phyloP scores from a whole-genome alignment of 2,888 invertebrate species.

The Agonopterix heracliana region DNA sequence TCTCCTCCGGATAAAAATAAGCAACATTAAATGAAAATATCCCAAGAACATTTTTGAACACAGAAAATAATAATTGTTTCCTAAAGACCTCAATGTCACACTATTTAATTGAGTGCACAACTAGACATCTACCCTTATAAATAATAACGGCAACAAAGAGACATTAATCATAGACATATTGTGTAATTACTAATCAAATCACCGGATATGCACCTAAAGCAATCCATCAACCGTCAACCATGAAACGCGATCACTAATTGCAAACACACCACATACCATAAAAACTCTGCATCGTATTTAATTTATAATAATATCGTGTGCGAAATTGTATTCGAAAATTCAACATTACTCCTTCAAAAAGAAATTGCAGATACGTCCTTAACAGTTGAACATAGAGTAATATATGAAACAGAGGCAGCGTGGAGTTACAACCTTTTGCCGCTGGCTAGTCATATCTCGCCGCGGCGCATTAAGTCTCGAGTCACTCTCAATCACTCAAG shows the following conservation, averaged over 20 bases:
- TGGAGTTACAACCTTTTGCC: constrained; percentile 33
- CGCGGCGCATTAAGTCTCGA: constrained; percentile 71
- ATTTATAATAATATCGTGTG: constrained; percentile 62
- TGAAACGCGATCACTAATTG: constrained; percentile 50
- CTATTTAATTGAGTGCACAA: too few species aligned
- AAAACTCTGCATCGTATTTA: constrained; percentile 63
- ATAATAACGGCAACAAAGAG: too few species aligned
- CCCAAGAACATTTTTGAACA: too few species aligned
- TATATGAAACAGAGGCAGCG: constrained; percentile 27
- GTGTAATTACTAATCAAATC: constrained; percentile 3
- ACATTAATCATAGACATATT: too few species aligned
- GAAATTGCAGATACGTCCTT: constrained; percentile 11
- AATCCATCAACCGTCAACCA: constrained; percentile 45
- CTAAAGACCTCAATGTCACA: too few species aligned
- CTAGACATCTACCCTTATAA: too few species aligned
- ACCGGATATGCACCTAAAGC: constrained; percentile 9
- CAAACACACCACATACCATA: constrained; percentile 47
- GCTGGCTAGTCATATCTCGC: constrained; percentile 41
- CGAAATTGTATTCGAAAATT: constrained; percentile 21
- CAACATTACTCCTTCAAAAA: neutral
- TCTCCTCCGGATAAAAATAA: too few species aligned
- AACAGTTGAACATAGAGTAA: constrained; percentile 28
- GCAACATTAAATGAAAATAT: too few species aligned
- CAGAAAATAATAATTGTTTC: too few species aligned
- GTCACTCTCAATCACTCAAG: constrained; percentile 76